These are phyloP conservation scores for Hemibagrus wyckioides DNA, from an alignment of 2,113 vertebrate species.

Conservation along the genomic window DNA sequence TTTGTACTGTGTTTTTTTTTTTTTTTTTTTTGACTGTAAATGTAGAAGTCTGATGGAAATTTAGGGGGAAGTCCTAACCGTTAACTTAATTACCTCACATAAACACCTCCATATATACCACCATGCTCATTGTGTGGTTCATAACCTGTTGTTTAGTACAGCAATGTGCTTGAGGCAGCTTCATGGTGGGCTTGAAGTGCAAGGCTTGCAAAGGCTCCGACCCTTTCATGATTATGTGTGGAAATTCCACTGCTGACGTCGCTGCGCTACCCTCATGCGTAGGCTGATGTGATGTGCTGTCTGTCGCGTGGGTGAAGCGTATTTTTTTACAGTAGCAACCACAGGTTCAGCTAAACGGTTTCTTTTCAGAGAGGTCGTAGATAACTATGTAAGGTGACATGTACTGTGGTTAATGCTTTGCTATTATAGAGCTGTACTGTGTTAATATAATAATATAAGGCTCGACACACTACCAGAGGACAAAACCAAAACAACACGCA, in stretches of 20 bases:
- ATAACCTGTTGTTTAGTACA: not conserved
- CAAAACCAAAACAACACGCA: not conserved
- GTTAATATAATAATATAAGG: not conserved
- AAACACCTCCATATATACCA: slow-evolving; percentile 20
- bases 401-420: not conserved
- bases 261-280: not conserved
- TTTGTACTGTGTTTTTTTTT: not conserved
- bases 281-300: not conserved
- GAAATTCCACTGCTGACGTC: slow-evolving; percentile 53
- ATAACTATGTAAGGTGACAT: not conserved
- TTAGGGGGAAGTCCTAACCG: slow-evolving; percentile 32
- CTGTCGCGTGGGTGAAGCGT: not conserved
- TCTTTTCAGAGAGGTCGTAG: not conserved
- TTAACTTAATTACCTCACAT: slow-evolving; percentile 13
- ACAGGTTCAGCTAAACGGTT: not conserved
- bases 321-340: slow-evolving; percentile 35
- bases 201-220: not conserved
- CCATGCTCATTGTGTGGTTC: slow-evolving; percentile 15
- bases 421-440: too few relatives aligned
- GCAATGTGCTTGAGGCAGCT: not conserved
- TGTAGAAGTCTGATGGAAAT: slow-evolving; percentile 31
- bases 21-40: slow-evolving; percentile 30
- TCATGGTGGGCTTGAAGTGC: slow-evolving; percentile 47
- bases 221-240: slow-evolving; percentile 29
- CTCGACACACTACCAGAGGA: not conserved